Evolutionary conservation across 2,888 invertebrate genomes (phyloP).

Genomic region (Drosophila anceps): DNA sequence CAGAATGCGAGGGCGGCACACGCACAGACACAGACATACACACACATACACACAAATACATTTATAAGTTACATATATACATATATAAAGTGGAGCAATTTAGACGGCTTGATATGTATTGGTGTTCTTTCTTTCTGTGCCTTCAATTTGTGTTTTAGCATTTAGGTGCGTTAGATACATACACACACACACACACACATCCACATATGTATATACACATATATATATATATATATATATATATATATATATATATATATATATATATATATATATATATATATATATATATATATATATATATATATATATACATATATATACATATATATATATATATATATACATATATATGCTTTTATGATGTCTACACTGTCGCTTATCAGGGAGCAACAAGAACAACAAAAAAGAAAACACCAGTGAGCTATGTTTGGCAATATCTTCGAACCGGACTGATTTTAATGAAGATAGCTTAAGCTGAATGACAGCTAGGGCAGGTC

Average conservation of each 20-base stretch:
- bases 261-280: neutral
- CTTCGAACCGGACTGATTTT: slow-evolving; percentile 53
- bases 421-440: slow-evolving; percentile 50
- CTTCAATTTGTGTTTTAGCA: slow-evolving; percentile 68
- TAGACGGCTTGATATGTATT: slow-evolving; percentile 64
- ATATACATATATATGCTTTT: slow-evolving; percentile 49
- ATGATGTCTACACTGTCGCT: slow-evolving; percentile 78
- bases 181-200: slow-evolving; percentile 27
- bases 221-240: neutral
- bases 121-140: slow-evolving; percentile 53
- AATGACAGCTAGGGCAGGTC: slow-evolving; percentile 54
- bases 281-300: neutral
- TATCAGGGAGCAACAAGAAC: slow-evolving; percentile 57
- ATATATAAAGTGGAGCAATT: slow-evolving; percentile 71
- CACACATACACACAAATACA: slow-evolving; percentile 22
- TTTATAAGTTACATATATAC: slow-evolving; percentile 2
- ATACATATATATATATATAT: no score
- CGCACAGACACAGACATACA: slow-evolving; percentile 28
- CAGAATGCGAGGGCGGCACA: slow-evolving; percentile 42
- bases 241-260: neutral
- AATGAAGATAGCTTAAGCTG: slow-evolving; percentile 61
- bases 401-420: slow-evolving; percentile 22
- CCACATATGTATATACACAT: neutral
- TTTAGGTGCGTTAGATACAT: slow-evolving; percentile 51
- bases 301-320: no score